Base-by-base conservation (phyloP, 2,113 vertebrate genomes). In the Nothoprocta perdicaria region DNA sequence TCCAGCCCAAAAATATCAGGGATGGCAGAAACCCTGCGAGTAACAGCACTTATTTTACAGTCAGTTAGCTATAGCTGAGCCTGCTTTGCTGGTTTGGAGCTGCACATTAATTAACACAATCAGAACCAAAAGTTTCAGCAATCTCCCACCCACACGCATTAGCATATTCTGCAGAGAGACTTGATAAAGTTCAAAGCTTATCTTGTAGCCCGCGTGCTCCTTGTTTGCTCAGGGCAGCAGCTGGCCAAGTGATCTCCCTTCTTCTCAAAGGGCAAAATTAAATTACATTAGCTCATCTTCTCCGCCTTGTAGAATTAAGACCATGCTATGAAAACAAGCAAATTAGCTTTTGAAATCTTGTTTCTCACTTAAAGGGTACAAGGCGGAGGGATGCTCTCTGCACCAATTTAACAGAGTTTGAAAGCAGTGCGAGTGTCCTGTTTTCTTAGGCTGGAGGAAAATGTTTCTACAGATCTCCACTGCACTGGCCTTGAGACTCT, bases 161-260 rank as follows among this genome's bases (percentile, higher is more conserved):
- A 98, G 76, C 96, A 96, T 95, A 94, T 22, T 88, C 73, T 93
- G 87, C 72, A 29, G 1, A 94, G 96, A 97, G 91, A 94, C 80
- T 88, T 60, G 63, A 94, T 95, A 87, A 97, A 97, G 96, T 97
- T 97, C 96, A 97, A 91, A 94, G 96, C 94, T 97, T 96, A 97
- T 96, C 96, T 95, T 93, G 94, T 95, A 95, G 95, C 69, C 87
- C 80, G 90, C 80, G 79, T 2, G 5, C 88, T 95, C 95, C 2
- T 2, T 89, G 88, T 94, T 94, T 94, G 87, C 96, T 95, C 95
- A 96, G 96, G 97, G 91, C 95, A 95, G 95, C 96, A 96, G 92
- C 96, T 96, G 96, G 91, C 94, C 97, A 93, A 97, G 86, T 71
- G 89, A 95, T 94, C 91, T 65, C 95, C 57, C 88, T 96, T 90